Conservation (phyloP, 2,797 vertebrate species). For the Macropus fuliginosus region DNA sequence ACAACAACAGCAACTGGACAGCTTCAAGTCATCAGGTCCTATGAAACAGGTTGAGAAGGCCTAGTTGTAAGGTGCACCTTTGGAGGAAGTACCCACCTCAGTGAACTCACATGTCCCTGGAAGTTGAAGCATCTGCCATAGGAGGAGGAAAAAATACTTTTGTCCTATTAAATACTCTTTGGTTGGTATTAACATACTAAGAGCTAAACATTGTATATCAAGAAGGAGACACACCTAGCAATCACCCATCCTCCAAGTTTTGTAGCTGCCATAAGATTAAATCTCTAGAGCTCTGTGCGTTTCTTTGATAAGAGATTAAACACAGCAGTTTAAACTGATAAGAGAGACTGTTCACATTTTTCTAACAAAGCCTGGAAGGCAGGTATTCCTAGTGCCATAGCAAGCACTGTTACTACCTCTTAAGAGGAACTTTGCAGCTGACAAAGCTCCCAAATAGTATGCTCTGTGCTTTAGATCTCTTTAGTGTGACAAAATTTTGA, state of each 20-base stretch:
- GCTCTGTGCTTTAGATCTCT: background rate
- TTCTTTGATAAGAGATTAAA: background rate
- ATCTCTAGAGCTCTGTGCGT: background rate
- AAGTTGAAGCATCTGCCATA: background rate
- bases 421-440: background rate
- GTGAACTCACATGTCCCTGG: background rate
- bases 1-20: background rate
- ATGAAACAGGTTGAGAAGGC: background rate
- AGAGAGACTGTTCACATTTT: background rate
- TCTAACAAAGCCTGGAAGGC: background rate
- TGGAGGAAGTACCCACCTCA: background rate
- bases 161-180: background rate
- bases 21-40: background rate
- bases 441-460: background rate
- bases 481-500: background rate
- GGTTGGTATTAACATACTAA: background rate
- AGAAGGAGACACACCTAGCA: background rate
- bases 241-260: background rate
- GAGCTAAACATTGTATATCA: background rate
- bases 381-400: background rate
- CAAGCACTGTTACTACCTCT: background rate
- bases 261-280: background rate
- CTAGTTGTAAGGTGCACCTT: background rate
- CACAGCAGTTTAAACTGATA: background rate
- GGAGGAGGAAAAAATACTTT: background rate